phyloP scores from a whole-genome alignment of 2,888 invertebrate genomes.

The Disparrhopalites patrizii region DNA sequence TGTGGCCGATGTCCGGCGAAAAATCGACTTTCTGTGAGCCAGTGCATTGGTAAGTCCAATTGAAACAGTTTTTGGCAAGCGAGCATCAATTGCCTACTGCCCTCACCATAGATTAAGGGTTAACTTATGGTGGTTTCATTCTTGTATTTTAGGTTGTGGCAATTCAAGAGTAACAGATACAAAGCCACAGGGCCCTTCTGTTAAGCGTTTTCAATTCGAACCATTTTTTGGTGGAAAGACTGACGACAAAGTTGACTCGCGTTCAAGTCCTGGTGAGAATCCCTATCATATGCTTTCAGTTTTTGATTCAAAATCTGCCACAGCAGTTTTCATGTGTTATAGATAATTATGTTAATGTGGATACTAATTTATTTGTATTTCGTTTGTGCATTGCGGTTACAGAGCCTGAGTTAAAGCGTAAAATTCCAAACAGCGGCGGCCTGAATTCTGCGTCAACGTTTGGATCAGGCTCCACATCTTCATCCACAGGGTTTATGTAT shows the following conservation, averaged over 20 bases:
- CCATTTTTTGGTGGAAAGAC: slow-evolving; percentile 17
- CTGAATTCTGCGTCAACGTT: too few relatives aligned
- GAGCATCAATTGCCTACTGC: too few relatives aligned
- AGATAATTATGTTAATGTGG: neutral
- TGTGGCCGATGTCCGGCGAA: slow-evolving; percentile 16
- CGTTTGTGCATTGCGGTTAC: neutral
- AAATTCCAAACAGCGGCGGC: slow-evolving; percentile 4
- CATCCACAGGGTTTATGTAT: slow-evolving; percentile 19
- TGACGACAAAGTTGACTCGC: neutral
- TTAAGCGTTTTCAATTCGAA: slow-evolving; percentile 22
- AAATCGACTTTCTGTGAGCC: neutral
- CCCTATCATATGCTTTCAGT: too few relatives aligned
- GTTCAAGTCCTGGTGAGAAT: neutral
- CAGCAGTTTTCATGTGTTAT: neutral
- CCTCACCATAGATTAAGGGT: too few relatives aligned
- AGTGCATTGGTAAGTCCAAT: slow-evolving; percentile 6
- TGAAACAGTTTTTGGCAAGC: too few relatives aligned
- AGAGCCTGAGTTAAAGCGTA: slow-evolving; percentile 24
- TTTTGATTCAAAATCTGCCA: too few relatives aligned
- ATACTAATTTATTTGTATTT: neutral
- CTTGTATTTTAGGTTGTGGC: slow-evolving; percentile 10
- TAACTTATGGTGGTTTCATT: neutral
- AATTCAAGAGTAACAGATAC: too few relatives aligned
- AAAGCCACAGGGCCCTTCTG: neutral
- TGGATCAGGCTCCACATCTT: neutral